phyloP scores from a whole-genome alignment of 37 sponge, comb jelly and placozoan genomes.

The Hexactinellida sp. region DNA sequence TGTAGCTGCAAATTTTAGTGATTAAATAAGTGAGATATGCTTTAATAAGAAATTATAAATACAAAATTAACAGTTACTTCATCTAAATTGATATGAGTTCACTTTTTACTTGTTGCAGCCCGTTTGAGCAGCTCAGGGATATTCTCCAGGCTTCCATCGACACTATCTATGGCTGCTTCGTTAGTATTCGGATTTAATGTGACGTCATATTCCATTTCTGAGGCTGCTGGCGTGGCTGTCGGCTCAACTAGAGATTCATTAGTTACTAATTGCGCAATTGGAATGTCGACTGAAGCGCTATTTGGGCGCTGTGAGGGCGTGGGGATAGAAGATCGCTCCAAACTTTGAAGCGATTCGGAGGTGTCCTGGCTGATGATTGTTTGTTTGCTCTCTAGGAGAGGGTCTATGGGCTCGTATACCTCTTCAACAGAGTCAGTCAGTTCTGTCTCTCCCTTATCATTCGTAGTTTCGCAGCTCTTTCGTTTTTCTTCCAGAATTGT shows the following conservation, averaged over 20 bases:
- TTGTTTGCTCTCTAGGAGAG: not conserved
- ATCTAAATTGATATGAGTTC: not conserved
- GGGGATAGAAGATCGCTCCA: not conserved
- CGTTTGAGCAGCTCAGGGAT: constrained; percentile 6
- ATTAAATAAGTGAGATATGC: constrained; percentile 4
- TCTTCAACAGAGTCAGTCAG: not conserved
- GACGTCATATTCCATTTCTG: not conserved
- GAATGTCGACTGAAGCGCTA: not conserved
- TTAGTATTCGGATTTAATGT: not conserved
- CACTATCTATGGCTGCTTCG: constrained; percentile 4
- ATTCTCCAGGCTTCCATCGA: not conserved
- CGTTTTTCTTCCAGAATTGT: not conserved
- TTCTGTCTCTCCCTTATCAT: not conserved
- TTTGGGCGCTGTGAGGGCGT: not conserved
- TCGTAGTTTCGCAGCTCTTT: not conserved
- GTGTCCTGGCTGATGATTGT: not conserved
- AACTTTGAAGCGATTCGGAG: not conserved
- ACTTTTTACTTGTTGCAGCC: not conserved
- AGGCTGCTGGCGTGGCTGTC: not conserved
- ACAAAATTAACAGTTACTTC: not conserved
- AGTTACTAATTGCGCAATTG: not conserved
- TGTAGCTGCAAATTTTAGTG: not conserved
- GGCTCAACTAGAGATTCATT: not conserved
- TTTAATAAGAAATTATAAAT: not conserved
- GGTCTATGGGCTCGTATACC: not conserved